Evolutionary conservation across 2,113 vertebrate species (phyloP).

Genomic region (Tapirus terrestris): DNA sequence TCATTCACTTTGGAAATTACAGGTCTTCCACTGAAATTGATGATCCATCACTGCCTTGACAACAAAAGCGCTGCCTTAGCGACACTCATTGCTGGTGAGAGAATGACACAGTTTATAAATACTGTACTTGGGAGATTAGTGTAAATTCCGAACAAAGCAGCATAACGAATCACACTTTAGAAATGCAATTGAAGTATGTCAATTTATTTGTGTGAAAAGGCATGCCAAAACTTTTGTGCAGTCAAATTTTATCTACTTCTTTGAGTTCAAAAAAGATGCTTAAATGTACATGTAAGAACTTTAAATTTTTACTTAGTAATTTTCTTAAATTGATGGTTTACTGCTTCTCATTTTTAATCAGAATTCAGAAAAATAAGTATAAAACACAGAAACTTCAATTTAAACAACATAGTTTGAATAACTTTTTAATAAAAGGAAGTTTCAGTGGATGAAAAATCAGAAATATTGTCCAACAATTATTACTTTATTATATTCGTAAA

Average conservation of each 20-base stretch:
- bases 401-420: neutral
- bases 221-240: neutral
- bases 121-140: neutral
- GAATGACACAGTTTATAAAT: constrained; percentile 38
- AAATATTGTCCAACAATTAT: neutral
- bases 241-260: neutral
- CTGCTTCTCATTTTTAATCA: neutral
- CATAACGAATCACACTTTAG: constrained; percentile 4
- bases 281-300: neutral
- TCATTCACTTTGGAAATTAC: constrained; percentile 73
- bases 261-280: neutral
- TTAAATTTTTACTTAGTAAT: neutral
- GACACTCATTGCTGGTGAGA: neutral
- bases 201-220: neutral
- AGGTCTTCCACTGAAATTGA: constrained; percentile 51
- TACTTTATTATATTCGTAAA: neutral
- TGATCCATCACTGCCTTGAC: constrained; percentile 67
- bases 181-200: neutral
- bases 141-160: constrained; percentile 37
- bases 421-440: neutral
- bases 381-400: neutral
- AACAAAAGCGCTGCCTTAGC: constrained; percentile 34
- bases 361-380: neutral
- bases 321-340: neutral
- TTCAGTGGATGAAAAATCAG: neutral